Evolutionary conservation across 2,797 vertebrate species (phyloP).

Genomic region (Melanotaenia boesemani): DNA sequence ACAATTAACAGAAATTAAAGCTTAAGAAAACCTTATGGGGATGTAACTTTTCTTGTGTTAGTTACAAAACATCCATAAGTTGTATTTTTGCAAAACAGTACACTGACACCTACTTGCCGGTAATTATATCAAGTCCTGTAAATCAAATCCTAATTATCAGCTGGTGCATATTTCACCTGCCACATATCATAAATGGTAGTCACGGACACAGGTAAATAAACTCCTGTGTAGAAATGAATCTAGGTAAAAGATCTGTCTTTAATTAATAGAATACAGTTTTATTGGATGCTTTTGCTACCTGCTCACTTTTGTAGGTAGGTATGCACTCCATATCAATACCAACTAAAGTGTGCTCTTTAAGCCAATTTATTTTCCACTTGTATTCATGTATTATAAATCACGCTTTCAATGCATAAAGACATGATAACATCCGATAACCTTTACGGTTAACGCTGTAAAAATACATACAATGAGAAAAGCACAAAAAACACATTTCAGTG

Average conservation of each 20-base stretch:
- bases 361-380: neutral
- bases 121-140: too few species aligned
- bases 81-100: neutral
- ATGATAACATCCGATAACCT: neutral
- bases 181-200: neutral
- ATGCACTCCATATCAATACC: neutral
- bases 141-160: neutral
- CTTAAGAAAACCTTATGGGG: neutral
- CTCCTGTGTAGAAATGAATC: neutral
- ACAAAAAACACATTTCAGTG: neutral
- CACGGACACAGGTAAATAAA: constrained; percentile 35
- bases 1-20: neutral
- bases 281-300: neutral
- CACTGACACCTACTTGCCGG: neutral
- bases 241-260: constrained; percentile 5
- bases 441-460: neutral
- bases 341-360: constrained; percentile 8
- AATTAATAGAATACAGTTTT: constrained; percentile 10
- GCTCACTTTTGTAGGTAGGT: neutral
- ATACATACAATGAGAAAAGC: neutral
- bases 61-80: too few species aligned
- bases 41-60: too few species aligned
- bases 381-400: neutral
- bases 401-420: too few species aligned
- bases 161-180: neutral